Percentiles rank a stretch among this genome's conserved stretches.
phyloP scores from a whole-genome alignment of 30 jellyfish, hydroid and myxozoan genomes.

The Turritopsis rubra region DNA sequence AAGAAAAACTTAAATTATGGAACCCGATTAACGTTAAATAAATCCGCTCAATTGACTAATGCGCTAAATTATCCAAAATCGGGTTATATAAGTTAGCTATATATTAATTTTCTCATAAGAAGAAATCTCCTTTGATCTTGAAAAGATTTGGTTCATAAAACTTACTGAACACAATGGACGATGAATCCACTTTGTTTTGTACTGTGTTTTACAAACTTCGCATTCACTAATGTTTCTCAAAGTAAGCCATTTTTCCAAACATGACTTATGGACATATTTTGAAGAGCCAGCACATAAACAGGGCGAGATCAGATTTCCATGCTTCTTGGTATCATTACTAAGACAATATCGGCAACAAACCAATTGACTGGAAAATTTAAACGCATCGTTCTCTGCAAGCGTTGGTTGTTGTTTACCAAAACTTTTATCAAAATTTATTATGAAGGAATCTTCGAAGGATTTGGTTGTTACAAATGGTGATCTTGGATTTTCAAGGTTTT shows the following conservation, averaged over 20 bases:
- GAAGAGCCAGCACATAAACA: slow-evolving; percentile 74
- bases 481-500: not conserved
- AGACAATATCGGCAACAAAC: slow-evolving; percentile 69
- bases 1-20: too few species aligned
- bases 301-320: slow-evolving; percentile 57
- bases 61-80: too few species aligned
- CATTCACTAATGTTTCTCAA: slow-evolving; percentile 47
- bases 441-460: not conserved
- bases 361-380: slow-evolving; percentile 38
- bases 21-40: too few species aligned
- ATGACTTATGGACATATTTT: slow-evolving; percentile 64
- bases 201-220: slow-evolving; percentile 64
- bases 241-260: slow-evolving; percentile 82
- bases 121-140: too few species aligned
- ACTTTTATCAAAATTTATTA: not conserved
- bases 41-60: too few species aligned
- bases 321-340: slow-evolving; percentile 32
- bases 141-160: too few species aligned
- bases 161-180: slow-evolving; percentile 57
- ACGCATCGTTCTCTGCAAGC: slow-evolving; percentile 15
- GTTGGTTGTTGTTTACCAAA: not conserved
- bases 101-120: too few species aligned
- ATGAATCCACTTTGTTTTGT: slow-evolving; percentile 36
- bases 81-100: too few species aligned
- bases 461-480: not conserved